Evolutionary conservation across 1,140 invertebrate genomes (phyloP).

Genomic region (Caenorhabditis tropicalis): DNA sequence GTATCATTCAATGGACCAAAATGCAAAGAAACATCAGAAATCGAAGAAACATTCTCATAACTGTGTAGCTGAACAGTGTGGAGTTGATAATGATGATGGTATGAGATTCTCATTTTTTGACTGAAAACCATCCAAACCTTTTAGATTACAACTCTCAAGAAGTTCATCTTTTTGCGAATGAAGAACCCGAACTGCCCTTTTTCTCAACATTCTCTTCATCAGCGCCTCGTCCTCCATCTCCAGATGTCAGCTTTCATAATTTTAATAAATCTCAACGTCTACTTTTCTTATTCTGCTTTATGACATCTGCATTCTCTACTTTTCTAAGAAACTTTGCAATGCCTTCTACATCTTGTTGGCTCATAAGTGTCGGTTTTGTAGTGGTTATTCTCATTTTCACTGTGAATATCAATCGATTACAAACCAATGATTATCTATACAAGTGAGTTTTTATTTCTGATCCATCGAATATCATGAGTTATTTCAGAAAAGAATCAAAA

Average conservation of each 20-base stretch:
- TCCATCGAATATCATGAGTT: not conserved
- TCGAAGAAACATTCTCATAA: constrained; percentile 42
- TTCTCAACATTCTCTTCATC: constrained; percentile 24
- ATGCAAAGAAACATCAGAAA: not conserved
- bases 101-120: not conserved
- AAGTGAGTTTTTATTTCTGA: not conserved
- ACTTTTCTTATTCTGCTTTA: not conserved
- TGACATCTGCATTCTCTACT: not conserved
- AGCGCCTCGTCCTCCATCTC: constrained; percentile 31
- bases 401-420: constrained; percentile 24
- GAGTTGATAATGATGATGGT: constrained; percentile 37
- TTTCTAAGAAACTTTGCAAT: not conserved
- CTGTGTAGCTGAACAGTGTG: constrained; percentile 47
- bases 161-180: constrained; percentile 30
- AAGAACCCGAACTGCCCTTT: constrained; percentile 42
- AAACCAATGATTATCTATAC: constrained; percentile 42
- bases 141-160: constrained; percentile 15
- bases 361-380: not conserved
- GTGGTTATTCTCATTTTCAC: not conserved
- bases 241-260: not conserved
- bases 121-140: constrained; percentile 2
- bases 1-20: constrained; percentile 46
- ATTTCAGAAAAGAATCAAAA: constrained; percentile 40
- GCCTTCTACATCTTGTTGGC: not conserved
- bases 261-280: not conserved